A percentile compares a stretch with the other conserved stretches of the same genome.
Evolutionary conservation across 2,888 invertebrate species (phyloP).

Genomic region (Priocnemis perturbator): DNA sequence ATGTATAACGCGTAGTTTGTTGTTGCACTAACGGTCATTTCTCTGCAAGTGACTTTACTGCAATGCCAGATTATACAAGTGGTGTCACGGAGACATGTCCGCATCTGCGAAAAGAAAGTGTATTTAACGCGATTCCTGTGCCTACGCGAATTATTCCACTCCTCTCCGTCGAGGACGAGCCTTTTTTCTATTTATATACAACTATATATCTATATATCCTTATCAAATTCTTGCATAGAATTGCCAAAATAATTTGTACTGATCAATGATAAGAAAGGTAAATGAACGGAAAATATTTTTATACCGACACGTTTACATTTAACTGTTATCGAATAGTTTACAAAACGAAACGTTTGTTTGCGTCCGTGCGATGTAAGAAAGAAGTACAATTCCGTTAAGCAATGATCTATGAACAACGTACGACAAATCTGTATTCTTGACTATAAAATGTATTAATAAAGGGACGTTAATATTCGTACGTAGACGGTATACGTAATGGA

Average conservation of each 20-base stretch:
- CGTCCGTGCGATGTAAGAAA: conserved; percentile 22
- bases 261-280: too few species aligned
- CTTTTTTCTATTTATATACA: conserved; percentile 40
- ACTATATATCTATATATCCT: conserved; percentile 24
- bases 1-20: conserved; percentile 54
- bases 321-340: not conserved
- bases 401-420: conserved; percentile 5
- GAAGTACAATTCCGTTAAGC: conserved; percentile 30
- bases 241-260: too few species aligned
- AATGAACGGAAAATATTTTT: too few species aligned
- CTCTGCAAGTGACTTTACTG: conserved; percentile 50
- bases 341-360: not conserved
- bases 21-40: conserved; percentile 53
- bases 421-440: not conserved
- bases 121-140: conserved; percentile 43
- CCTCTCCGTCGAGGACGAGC: conserved; percentile 18
- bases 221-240: not conserved
- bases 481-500: conserved; percentile 31
- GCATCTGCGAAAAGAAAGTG: conserved; percentile 38
- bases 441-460: conserved; percentile 10
- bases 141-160: conserved; percentile 26
- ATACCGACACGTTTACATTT: not conserved
- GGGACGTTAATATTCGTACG: conserved; percentile 29
- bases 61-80: conserved; percentile 60
- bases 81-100: conserved; percentile 58